Conservation (phyloP, 2,888 invertebrate species). For the Phyllotreta cruciferae region DNA sequence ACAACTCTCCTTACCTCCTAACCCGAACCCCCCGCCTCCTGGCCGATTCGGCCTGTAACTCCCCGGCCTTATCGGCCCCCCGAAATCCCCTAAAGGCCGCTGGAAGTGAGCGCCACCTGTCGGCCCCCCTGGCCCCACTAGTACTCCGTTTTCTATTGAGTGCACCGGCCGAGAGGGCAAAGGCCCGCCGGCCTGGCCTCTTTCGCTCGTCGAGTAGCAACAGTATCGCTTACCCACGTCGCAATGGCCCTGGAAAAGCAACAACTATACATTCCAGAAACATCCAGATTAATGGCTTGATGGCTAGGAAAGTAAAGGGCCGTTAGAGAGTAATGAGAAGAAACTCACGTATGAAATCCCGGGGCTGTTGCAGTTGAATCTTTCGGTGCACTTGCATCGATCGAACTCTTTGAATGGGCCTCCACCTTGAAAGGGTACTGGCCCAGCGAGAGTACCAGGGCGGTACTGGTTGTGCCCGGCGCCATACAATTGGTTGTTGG, state of each 20-base stretch:
- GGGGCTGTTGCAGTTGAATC: slow-evolving; percentile 64
- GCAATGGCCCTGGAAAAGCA: slow-evolving; percentile 68
- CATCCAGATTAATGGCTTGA: not conserved
- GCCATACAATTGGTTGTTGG: slow-evolving; percentile 45
- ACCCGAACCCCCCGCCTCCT: slow-evolving; percentile 23
- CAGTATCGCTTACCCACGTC: slow-evolving; percentile 70
- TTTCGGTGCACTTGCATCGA: slow-evolving; percentile 64
- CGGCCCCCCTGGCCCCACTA: slow-evolving; percentile 61
- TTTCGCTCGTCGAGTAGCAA: slow-evolving; percentile 63
- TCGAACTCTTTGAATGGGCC: slow-evolving; percentile 56
- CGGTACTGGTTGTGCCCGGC: slow-evolving; percentile 55
- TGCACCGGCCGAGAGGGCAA: slow-evolving; percentile 55
- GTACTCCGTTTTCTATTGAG: slow-evolving; percentile 57
- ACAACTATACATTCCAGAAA: slow-evolving; percentile 1
- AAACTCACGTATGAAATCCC: slow-evolving; percentile 63
- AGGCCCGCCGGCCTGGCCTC: slow-evolving; percentile 49
- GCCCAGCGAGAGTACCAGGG: too few relatives aligned
- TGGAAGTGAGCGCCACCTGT: slow-evolving; percentile 37
- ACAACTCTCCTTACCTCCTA: slow-evolving; percentile 16
- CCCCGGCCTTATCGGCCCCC: not conserved
- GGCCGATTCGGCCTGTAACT: not conserved
- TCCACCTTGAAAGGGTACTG: too few relatives aligned
- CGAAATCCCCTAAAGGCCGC: slow-evolving; percentile 35
- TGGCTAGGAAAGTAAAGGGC: too few relatives aligned
- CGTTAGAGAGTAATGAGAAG: too few relatives aligned